Evolutionary conservation across 2,888 invertebrate species (phyloP).

Genomic region (Meteorus colon): DNA sequence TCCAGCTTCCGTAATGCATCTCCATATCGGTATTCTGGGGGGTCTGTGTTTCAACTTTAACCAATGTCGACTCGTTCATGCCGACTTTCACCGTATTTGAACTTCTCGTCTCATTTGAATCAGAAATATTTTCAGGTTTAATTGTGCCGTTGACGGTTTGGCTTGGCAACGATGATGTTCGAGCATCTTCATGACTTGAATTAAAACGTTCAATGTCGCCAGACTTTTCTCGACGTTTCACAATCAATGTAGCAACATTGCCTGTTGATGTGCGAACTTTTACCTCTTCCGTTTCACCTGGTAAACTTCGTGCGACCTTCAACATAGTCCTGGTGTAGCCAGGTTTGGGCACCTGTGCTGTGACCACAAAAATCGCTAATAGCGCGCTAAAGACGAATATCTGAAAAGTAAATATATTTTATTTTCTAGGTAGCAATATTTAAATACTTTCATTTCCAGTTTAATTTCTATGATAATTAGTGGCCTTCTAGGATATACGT

Average conservation of each 20-base stretch:
- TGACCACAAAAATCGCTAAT: conserved; percentile 39
- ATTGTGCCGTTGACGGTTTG: conserved; percentile 27
- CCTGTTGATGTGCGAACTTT: conserved; percentile 86
- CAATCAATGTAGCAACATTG: conserved; percentile 84
- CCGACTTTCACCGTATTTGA: conserved; percentile 49
- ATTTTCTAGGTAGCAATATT: conserved; percentile 11
- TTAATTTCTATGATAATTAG: conserved; percentile 46
- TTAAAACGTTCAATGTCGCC: conserved; percentile 1
- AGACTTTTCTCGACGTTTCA: conserved; percentile 79
- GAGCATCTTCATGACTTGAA: not conserved
- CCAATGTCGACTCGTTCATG: conserved; percentile 14
- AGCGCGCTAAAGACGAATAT: conserved; percentile 41
- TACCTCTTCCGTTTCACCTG: conserved; percentile 84
- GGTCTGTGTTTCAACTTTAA: conserved; percentile 35
- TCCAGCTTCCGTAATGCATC: conserved; percentile 65
- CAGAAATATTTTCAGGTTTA: conserved; percentile 37
- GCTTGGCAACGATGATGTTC: conserved; percentile 4
- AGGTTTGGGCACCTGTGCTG: conserved; percentile 71
- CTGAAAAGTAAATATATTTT: conserved; percentile 42
- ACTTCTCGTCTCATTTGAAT: conserved; percentile 34
- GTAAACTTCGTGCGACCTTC: conserved; percentile 85
- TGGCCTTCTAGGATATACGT: conserved; percentile 39
- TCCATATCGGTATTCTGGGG: conserved; percentile 39
- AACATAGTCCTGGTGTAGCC: conserved; percentile 83
- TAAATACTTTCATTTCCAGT: conserved; percentile 30